Conservation (phyloP, 2,797 vertebrate species). For the Notamacropus eugenii region DNA sequence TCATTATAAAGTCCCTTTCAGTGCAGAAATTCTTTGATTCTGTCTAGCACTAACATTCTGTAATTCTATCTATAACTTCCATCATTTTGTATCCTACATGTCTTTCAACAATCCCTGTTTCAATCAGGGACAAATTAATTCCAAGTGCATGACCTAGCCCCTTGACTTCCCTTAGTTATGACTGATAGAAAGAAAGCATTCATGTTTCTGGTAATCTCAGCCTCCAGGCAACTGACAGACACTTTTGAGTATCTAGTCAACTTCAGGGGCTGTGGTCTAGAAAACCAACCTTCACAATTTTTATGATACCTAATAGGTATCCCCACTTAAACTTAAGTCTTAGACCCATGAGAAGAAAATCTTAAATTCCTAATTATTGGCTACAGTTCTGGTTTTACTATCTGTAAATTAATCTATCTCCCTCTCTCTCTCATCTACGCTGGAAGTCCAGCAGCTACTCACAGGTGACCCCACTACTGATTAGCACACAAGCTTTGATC, state of each 20-base stretch:
- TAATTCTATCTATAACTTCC: background rate
- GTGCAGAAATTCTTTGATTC: background rate
- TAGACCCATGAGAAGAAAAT: background rate
- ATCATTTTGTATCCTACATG: background rate
- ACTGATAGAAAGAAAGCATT: background rate
- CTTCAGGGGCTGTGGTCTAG: background rate
- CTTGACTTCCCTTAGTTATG: background rate
- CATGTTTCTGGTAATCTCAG: background rate
- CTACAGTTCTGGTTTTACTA: background rate
- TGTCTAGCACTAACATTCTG: background rate
- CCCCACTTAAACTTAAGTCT: background rate
- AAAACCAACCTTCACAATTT: background rate
- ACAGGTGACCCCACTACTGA: background rate
- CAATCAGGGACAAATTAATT: background rate
- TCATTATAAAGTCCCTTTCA: background rate
- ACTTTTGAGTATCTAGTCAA: background rate
- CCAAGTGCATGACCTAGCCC: background rate
- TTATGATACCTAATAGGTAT: background rate
- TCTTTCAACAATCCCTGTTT: background rate
- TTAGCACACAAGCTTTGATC: background rate
- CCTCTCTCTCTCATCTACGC: too few species aligned
- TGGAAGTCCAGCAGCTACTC: background rate
- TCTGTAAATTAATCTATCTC: background rate
- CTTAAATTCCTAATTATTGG: background rate
- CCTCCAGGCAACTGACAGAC: background rate